Percentiles rank a stretch among this genome's conserved stretches.
phyloP scores from a whole-genome alignment of 1,140 invertebrate species.

The Hyles vespertilio region DNA sequence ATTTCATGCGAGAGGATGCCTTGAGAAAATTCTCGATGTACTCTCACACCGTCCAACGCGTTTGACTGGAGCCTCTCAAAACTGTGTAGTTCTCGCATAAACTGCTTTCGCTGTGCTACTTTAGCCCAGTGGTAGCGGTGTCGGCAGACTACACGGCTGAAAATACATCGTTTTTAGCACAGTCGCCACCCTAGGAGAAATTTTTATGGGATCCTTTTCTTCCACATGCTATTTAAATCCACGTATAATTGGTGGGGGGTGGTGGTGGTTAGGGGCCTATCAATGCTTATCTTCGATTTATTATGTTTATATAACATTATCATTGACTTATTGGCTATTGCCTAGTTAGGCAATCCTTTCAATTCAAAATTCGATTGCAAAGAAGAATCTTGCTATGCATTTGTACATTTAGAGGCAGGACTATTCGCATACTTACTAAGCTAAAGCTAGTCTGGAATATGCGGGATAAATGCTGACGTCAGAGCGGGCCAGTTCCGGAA shows the following conservation, averaged over 20 bases:
- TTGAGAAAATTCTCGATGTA: conserved; percentile 69
- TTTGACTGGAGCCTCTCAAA: conserved; percentile 67
- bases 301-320: no score
- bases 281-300: no score
- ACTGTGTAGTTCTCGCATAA: conserved; percentile 64
- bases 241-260: no score
- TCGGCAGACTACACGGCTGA: conserved; percentile 62
- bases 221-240: no score
- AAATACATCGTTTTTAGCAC: conserved; percentile 16
- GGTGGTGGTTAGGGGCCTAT: no score
- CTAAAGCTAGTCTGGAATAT: conserved; percentile 50
- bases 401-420: no score
- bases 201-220: no score
- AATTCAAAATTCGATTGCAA: no score
- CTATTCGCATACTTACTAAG: conserved; percentile 48
- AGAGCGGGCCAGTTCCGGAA: conserved; percentile 57
- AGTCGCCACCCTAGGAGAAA: no score
- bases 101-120: conserved; percentile 58
- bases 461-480: conserved; percentile 65
- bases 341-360: no score
- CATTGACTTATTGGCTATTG: no score
- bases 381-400: no score
- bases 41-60: conserved; percentile 66
- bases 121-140: conserved; percentile 63
- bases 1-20: conserved; percentile 69